Percentiles rank a stretch among this genome's conserved stretches.
phyloP scores from a whole-genome alignment of 2,888 invertebrate genomes.

The Hypolimnas misippus region DNA sequence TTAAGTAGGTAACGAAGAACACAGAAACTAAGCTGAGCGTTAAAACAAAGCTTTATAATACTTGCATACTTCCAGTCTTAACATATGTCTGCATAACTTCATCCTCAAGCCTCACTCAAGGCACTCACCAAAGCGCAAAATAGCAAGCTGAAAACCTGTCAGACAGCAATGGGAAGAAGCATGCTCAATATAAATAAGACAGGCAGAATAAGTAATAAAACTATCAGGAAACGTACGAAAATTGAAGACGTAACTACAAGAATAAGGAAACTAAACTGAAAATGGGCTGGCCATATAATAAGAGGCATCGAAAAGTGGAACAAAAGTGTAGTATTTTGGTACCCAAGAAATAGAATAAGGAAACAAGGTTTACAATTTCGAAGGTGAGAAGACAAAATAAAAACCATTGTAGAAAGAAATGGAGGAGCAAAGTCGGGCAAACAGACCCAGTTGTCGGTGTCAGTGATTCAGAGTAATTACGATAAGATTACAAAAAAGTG shows the following conservation, averaged over 20 bases:
- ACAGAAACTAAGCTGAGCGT: too few species aligned
- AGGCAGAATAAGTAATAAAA: not conserved
- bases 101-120: too few species aligned
- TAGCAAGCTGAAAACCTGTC: too few species aligned
- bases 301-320: slow-evolving; percentile 11
- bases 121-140: not conserved
- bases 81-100: not conserved
- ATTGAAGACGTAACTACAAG: slow-evolving; percentile 14
- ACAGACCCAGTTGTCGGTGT: too few species aligned
- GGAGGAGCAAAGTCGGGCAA: too few species aligned
- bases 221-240: slow-evolving; percentile 6
- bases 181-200: not conserved
- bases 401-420: slow-evolving; percentile 25
- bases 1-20: too few species aligned
- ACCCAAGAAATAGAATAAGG: slow-evolving; percentile 26
- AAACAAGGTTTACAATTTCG: slow-evolving; percentile 25
- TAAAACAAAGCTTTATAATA: too few species aligned
- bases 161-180: slow-evolving; percentile 15
- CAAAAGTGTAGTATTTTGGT: not conserved
- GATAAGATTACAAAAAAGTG: too few species aligned
- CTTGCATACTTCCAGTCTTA: too few species aligned
- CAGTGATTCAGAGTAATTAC: too few species aligned
- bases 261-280: slow-evolving; percentile 18
- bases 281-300: too few species aligned
- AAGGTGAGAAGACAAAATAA: too few species aligned